phyloP scores from a whole-genome alignment of 2,888 invertebrate genomes.

The Metallyticus violacea region DNA sequence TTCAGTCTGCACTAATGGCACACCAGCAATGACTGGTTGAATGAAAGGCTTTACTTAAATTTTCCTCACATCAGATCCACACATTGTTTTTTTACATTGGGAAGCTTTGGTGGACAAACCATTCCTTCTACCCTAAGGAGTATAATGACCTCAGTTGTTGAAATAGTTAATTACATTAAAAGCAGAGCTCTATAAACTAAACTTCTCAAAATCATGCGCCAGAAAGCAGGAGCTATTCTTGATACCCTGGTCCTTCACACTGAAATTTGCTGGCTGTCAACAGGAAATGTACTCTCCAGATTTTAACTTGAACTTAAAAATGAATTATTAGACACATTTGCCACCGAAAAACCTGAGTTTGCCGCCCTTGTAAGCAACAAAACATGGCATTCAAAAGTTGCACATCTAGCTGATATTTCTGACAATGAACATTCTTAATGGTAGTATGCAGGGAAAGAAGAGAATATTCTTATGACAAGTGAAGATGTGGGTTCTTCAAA shows the following conservation, averaged over 20 bases:
- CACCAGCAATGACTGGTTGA: too few species aligned
- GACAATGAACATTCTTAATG: neutral
- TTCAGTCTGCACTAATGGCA: too few species aligned
- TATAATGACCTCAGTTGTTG: neutral
- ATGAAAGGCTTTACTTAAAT: too few species aligned
- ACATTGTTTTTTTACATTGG: neutral
- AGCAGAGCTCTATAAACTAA: neutral
- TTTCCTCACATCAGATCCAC: neutral
- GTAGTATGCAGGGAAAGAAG: neutral
- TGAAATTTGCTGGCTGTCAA: neutral
- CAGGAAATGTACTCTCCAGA: neutral
- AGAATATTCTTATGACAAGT: neutral
- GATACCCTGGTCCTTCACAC: neutral
- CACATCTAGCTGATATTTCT: neutral
- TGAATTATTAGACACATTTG: neutral
- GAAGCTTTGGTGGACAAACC: neutral
- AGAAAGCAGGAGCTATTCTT: neutral
- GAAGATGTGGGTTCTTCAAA: neutral
- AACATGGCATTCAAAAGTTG: neutral
- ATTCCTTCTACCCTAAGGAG: neutral
- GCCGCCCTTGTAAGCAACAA: neutral
- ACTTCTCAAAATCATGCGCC: neutral
- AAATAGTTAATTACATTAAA: neutral
- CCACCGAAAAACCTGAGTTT: neutral
- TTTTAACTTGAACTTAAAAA: neutral